A percentile compares a stretch with the other conserved stretches of the same genome.
These are phyloP conservation scores for Pseudois nayaur DNA, from an alignment of 2,113 vertebrate genomes.

Conservation along the genomic window DNA sequence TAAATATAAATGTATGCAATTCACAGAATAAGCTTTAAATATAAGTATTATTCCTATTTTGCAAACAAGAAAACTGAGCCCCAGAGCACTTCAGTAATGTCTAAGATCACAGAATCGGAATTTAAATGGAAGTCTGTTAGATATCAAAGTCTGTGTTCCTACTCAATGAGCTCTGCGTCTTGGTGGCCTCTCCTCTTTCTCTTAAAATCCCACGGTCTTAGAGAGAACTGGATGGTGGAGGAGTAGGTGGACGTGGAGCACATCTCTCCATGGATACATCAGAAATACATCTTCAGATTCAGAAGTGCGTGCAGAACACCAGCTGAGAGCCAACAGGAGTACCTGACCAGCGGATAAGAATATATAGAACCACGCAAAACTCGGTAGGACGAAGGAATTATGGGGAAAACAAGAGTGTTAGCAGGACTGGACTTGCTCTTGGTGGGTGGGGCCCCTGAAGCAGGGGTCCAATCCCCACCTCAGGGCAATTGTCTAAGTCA, in stretches of 20 bases:
- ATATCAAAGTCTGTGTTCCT: not conserved
- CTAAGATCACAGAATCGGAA: not conserved
- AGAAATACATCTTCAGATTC: not conserved
- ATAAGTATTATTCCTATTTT: not conserved
- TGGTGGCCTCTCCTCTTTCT: not conserved
- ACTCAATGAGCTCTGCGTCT: not conserved
- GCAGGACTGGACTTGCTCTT: not conserved
- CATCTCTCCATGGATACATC: not conserved
- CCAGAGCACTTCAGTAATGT: not conserved
- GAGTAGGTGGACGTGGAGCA: not conserved
- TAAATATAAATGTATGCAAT: not conserved
- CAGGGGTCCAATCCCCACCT: not conserved
- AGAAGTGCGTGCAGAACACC: not conserved
- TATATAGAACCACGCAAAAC: not conserved
- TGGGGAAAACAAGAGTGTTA: not conserved
- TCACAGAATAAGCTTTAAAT: not conserved
- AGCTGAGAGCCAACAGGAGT: not conserved
- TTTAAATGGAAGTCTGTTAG: not conserved
- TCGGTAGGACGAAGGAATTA: rapidly evolving
- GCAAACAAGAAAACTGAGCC: not conserved
- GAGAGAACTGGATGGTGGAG: not conserved
- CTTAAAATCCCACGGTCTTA: not conserved
- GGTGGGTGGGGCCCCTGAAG: not conserved
- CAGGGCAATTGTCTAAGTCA: not conserved
- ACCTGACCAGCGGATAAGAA: not conserved